Conservation (phyloP, 1,140 invertebrate species). For the Gonatopus flavifemur region DNA sequence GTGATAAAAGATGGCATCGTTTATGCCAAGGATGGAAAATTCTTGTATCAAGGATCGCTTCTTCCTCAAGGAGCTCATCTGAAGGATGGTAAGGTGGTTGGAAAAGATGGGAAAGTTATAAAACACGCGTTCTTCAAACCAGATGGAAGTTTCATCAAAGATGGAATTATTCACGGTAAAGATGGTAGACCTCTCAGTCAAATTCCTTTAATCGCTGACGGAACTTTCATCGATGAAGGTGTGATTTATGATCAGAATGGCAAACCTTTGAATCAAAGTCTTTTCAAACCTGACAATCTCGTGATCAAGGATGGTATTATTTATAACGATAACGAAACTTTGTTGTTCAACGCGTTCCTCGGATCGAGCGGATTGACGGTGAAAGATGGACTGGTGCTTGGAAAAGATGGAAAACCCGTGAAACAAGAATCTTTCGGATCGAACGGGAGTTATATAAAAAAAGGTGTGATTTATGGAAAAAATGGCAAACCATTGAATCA, state of each 20-base stretch:
- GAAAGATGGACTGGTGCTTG: conserved; percentile 45
- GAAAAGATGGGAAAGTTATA: conserved; percentile 47
- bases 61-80: conserved; percentile 47
- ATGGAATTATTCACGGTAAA: conserved; percentile 44
- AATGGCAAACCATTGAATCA: conserved; percentile 49
- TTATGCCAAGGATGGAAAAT: conserved; percentile 47
- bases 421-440: conserved; percentile 50
- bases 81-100: conserved; percentile 49
- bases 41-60: conserved; percentile 50
- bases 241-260: conserved; percentile 40
- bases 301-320: conserved; percentile 48
- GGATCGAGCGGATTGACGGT: conserved; percentile 41
- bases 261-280: conserved; percentile 40
- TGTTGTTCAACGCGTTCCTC: conserved; percentile 35
- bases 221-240: conserved; percentile 45
- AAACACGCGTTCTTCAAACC: conserved; percentile 51
- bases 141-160: conserved; percentile 50
- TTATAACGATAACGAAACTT: conserved; percentile 29
- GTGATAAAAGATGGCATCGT: conserved; percentile 47
- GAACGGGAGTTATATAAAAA: conserved; percentile 48
- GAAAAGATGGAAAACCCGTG: conserved; percentile 47
- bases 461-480: conserved; percentile 42
- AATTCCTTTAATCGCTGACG: conserved; percentile 47
- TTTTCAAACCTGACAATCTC: conserved; percentile 48
- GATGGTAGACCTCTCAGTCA: conserved; percentile 44